These are phyloP conservation scores for Glyptemys insculpta DNA, from an alignment of 2,797 vertebrate species.

Conservation along the genomic window DNA sequence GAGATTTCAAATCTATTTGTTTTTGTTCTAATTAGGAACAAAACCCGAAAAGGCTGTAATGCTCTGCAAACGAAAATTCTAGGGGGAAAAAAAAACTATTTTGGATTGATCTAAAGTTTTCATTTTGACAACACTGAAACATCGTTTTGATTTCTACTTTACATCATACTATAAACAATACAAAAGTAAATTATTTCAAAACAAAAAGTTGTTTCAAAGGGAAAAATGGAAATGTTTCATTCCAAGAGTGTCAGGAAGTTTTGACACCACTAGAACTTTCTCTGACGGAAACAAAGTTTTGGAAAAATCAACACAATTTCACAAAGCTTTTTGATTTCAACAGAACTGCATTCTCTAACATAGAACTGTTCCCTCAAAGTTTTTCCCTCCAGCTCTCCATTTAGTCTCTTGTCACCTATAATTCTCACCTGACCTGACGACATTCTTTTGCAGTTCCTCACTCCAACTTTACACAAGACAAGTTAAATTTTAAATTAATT, in stretches of 20 bases:
- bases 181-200: background rate
- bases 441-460: background rate
- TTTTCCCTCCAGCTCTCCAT: background rate
- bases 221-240: accelerated
- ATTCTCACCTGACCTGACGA: too few species aligned
- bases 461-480: background rate
- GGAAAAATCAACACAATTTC: background rate
- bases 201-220: background rate
- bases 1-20: background rate
- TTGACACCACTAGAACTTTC: background rate
- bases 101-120: background rate
- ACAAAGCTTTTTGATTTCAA: background rate
- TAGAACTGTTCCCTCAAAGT: background rate
- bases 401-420: background rate
- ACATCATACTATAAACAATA: too few species aligned
- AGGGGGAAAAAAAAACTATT: accelerated
- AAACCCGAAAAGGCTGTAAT: background rate
- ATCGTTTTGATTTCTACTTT: background rate
- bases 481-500: background rate
- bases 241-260: background rate
- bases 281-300: background rate
- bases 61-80: background rate
- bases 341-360: background rate
- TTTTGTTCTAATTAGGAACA: background rate
- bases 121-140: background rate